Percentiles rank a stretch among this genome's conserved stretches.
These are phyloP conservation scores for Scotopteryx bipunctaria DNA, from an alignment of 2,888 invertebrate genomes.

Conservation along the genomic window DNA sequence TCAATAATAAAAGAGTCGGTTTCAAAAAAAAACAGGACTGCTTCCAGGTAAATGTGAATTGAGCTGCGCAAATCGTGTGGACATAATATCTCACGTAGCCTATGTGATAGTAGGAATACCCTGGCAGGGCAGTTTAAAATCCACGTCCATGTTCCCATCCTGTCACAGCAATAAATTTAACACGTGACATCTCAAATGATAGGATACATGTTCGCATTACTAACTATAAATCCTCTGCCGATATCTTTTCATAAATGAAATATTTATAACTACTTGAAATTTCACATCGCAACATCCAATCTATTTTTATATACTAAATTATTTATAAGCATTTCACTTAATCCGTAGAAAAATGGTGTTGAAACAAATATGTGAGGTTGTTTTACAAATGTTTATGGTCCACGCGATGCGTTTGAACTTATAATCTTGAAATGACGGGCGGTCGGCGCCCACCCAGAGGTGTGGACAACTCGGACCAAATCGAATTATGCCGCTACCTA, in stretches of 20 bases:
- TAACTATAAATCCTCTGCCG: conserved; percentile 49
- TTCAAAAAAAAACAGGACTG: no score
- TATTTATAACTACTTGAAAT: conserved; percentile 33
- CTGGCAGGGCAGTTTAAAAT: conserved; percentile 35
- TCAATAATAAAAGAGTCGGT: no score
- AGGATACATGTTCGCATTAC: conserved; percentile 50
- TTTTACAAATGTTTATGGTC: conserved; percentile 73
- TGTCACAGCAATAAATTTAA: conserved; percentile 43
- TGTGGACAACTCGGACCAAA: conserved; percentile 74
- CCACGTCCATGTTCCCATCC: conserved; percentile 38
- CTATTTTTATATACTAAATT: conserved; percentile 41
- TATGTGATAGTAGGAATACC: background rate
- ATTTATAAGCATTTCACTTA: conserved; percentile 58
- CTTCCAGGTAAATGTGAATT: no score
- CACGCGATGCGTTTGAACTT: conserved; percentile 68
- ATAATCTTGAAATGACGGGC: conserved; percentile 72
- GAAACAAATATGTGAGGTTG: conserved; percentile 67
- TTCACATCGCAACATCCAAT: conserved; percentile 28
- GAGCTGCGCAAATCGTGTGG: no score
- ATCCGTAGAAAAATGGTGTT: conserved; percentile 64
- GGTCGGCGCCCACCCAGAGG: conserved; percentile 78
- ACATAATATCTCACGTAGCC: no score
- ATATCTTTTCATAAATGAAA: conserved; percentile 39
- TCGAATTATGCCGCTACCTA: conserved; percentile 67
- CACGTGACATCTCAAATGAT: conserved; percentile 55